A percentile compares a stretch with the other conserved stretches of the same genome.
Conservation (phyloP, 2,888 invertebrate genomes). For the Acrocera orbiculus region DNA sequence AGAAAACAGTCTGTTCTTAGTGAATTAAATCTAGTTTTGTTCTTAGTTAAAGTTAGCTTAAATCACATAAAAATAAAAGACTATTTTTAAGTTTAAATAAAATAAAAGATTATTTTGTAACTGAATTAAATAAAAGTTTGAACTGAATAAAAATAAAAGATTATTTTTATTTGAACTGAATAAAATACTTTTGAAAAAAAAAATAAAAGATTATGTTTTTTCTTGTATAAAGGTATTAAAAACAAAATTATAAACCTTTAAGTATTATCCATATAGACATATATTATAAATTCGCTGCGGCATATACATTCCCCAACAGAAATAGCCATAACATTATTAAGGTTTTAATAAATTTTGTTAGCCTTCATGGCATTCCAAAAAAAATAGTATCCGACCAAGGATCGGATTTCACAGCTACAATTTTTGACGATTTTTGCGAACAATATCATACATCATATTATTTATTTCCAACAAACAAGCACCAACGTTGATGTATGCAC, state of each 20-base stretch:
- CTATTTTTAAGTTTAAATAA: too few species aligned
- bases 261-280: constrained; percentile 8
- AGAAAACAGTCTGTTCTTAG: too few species aligned
- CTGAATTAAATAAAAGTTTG: too few species aligned
- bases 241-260: constrained; percentile 6
- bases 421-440: constrained; percentile 5
- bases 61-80: too few species aligned
- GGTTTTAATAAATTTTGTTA: constrained; percentile 5
- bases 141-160: too few species aligned
- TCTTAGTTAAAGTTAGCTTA: too few species aligned
- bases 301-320: constrained; percentile 5
- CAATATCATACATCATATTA: constrained; percentile 7
- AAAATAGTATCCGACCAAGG: constrained; percentile 7
- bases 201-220: too few species aligned
- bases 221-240: too few species aligned
- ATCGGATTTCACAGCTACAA: constrained; percentile 6
- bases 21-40: too few species aligned
- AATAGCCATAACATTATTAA: constrained; percentile 9
- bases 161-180: too few species aligned
- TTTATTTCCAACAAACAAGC: constrained; percentile 7
- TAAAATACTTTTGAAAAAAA: too few species aligned
- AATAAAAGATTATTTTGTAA: too few species aligned
- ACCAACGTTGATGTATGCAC: constrained; percentile 9
- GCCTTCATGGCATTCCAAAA: constrained; percentile 7
- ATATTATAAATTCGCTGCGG: constrained; percentile 8